Conservation (phyloP, 1,140 invertebrate genomes). For the Bombus consobrinus region DNA sequence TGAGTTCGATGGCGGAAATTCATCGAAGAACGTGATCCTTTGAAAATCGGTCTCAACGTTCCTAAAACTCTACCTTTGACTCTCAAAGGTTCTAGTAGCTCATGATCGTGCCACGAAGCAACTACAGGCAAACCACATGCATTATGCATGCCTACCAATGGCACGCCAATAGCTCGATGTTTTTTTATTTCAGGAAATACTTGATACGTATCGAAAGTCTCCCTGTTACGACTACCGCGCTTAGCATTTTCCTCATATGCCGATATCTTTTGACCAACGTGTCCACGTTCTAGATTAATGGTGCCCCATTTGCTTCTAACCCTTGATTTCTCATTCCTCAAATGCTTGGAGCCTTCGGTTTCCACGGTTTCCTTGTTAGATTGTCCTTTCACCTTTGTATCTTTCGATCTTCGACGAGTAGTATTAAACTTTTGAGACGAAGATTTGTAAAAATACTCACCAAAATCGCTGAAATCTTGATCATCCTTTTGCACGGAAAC, state of each 20-base stretch:
- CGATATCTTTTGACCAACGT: slow-evolving; percentile 76
- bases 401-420: background rate
- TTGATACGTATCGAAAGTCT: slow-evolving; percentile 33
- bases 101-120: slow-evolving; percentile 64
- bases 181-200: slow-evolving; percentile 44
- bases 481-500: background rate
- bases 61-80: slow-evolving; percentile 27
- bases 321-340: background rate
- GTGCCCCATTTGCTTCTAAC: slow-evolving; percentile 16
- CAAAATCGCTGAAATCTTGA: slow-evolving; percentile 32
- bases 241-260: slow-evolving; percentile 74
- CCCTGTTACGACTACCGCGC: slow-evolving; percentile 29
- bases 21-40: background rate
- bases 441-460: slow-evolving; percentile 47
- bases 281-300: slow-evolving; percentile 50
- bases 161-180: slow-evolving; percentile 73
- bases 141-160: slow-evolving; percentile 79
- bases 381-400: slow-evolving; percentile 2
- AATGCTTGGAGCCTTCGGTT: background rate
- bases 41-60: slow-evolving; percentile 47
- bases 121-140: slow-evolving; percentile 73
- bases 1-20: slow-evolving; percentile 55
- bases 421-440: slow-evolving; percentile 7
- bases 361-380: slow-evolving; percentile 15
- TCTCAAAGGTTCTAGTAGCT: slow-evolving; percentile 49